Base-by-base conservation (phyloP, 2,797 vertebrate genomes). In the Crocidura indochinensis region DNA sequence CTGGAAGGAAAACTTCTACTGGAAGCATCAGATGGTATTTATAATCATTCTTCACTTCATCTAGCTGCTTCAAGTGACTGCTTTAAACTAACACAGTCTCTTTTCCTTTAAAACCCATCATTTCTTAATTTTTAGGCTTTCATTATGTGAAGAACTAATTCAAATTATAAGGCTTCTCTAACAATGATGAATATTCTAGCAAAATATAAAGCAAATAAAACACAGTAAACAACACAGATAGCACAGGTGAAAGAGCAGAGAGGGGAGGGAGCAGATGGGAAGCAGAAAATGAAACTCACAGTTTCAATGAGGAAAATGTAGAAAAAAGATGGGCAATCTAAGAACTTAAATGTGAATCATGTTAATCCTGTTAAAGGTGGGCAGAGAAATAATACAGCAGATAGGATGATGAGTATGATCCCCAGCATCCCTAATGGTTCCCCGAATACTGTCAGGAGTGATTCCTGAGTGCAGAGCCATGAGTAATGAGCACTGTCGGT, bases 51-150 rank as follows among this genome's bases (percentile, higher is more conserved):
- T 77, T 67, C 24, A 49, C 47, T 77, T 90, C 47, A 56, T 8
- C 9, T 20, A 67, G n/a, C 46, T 77, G 22, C 76, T 82, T 82
- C 65, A 26, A 31, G 14, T 65, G 81, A 81, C 27, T 49, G 60
- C 20, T 51, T 22, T 53, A 26, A n/a, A n/a, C n/a, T n/a, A 90
- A 53, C 47, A 51, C 10, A 51, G 51, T 51, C 51, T 51, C 51
- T 51, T 26, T 85, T 68, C 85, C 17, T 51, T 80, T 77, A 87
- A 82, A 90, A 67, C 29, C 5, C 65, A 77, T 26, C 24, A 60
- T 90, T 65, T 91, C 72, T 73, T 93, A 31, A 69, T 53, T 71
- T 75, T 62, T 68, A 68, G 53, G 38, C 17, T 74, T n/a, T 56
- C 74, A 81, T 62, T 38, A 83, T 5, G 11, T 72, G 27, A 84